A percentile compares a stretch with the other conserved stretches of the same genome.
Conservation (phyloP, 2,888 invertebrate genomes). For the Drosophila aldrichi region DNA sequence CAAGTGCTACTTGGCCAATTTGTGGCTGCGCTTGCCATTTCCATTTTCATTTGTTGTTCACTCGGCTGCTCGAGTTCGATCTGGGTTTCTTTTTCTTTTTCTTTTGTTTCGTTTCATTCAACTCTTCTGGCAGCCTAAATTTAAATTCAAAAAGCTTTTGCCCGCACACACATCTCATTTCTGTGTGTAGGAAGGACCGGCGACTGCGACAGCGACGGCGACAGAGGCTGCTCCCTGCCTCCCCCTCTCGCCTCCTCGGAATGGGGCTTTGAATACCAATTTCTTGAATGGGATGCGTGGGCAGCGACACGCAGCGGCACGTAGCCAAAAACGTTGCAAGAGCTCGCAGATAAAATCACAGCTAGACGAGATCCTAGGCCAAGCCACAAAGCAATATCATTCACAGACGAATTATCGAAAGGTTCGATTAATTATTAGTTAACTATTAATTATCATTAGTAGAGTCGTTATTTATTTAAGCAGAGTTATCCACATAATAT, state of each 20-base stretch:
- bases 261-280: conserved; percentile 51
- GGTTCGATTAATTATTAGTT: no score
- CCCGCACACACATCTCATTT: conserved; percentile 45
- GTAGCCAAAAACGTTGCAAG: conserved; percentile 56
- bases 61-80: background rate
- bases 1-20: conserved; percentile 46
- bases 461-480: no score
- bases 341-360: conserved; percentile 48
- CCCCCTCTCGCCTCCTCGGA: conserved; percentile 7
- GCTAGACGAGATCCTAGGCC: conserved; percentile 36
- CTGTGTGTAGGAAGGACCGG: conserved; percentile 56
- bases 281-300: conserved; percentile 58
- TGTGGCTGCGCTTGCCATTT: conserved; percentile 30
- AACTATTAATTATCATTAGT: no score
- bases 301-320: conserved; percentile 51
- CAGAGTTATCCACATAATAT: no score
- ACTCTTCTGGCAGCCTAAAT: conserved; percentile 56
- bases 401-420: conserved; percentile 6
- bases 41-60: conserved; percentile 4
- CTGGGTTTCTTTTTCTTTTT: conserved; percentile 32
- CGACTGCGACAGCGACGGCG: conserved; percentile 24
- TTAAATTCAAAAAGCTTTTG: conserved; percentile 47
- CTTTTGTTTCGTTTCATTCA: conserved; percentile 60
- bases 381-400: conserved; percentile 32
- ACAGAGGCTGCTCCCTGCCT: conserved; percentile 35